Base-by-base conservation (phyloP, 2,888 invertebrate genomes). In the Scelioninae gen. 1 region DNA sequence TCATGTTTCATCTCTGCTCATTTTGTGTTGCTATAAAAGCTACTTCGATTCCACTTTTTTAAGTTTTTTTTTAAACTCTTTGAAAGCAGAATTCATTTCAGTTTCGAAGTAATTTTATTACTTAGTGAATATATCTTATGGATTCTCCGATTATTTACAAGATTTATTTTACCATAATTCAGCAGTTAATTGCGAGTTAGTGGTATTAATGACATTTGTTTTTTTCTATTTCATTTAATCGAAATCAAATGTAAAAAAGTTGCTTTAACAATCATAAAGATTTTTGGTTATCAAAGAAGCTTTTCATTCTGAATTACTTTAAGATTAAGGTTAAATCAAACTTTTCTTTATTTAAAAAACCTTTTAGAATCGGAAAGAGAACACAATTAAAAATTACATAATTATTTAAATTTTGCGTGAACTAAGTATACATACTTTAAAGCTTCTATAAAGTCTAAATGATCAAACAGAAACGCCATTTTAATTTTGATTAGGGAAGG, bases 51-150 rank as follows among this genome's bases (percentile, higher is more conserved):
- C 62, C 69, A 49, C 16, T 49, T 76, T 56, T 29, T 29, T n/a
- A 56, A 16, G 15, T 38, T 66, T 66, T 49, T 66, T 38, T 71
- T 62, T 77, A 38, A 34, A 62, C 58, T 55, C 29, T 15, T 34
- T 71, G 45, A 56, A 78, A 69, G 77, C 77, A 69, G 55, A 69
- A 31, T 69, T 29, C 63, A 13, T 31, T 76, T 0, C 23, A 23
- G 23, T 69, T 58, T 58, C n/a, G 55, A 77, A 77, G 65, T 75
- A 75, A 75, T 75, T 66, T 38, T 13, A 75, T 77, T 62, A 63
- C 69, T 77, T 47, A 31, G 7, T 58, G 58, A 10, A 62, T 47
- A 31, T 49, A 51, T 31, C 47, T 47, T 32, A 40, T 23, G 23
- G 23, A 23, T 23, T 23, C 23, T 77, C 34, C 13, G 47, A 69